A percentile compares a stretch with the other conserved stretches of the same genome.
Evolutionary conservation across 2,888 invertebrate species (phyloP).

Genomic region (Drosophila testacea): DNA sequence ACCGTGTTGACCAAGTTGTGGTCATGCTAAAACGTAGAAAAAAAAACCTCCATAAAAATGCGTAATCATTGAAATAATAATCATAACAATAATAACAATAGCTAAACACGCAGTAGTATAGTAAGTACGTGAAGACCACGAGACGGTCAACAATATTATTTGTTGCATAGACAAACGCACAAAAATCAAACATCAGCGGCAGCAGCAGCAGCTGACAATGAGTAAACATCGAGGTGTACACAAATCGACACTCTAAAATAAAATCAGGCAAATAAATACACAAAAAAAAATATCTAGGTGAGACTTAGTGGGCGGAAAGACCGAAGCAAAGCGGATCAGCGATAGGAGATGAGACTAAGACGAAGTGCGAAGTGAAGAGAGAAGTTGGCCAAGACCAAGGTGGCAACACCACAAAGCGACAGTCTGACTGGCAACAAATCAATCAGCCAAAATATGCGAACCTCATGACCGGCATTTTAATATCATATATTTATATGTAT

Average conservation of each 20-base stretch:
- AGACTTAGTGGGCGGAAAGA: constrained; percentile 46
- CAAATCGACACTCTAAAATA: constrained; percentile 26
- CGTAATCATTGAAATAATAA: constrained; percentile 66
- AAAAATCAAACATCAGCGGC: constrained; percentile 43
- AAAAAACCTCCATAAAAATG: constrained; percentile 43
- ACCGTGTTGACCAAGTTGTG: constrained; percentile 34
- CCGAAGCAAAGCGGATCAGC: too few species aligned
- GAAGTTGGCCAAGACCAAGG: constrained; percentile 34
- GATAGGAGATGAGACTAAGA: neutral
- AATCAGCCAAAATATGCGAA: constrained; percentile 60
- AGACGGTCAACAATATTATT: constrained; percentile 43
- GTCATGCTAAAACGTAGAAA: constrained; percentile 18
- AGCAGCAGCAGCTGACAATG: constrained; percentile 52
- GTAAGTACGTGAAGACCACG: constrained; percentile 22
- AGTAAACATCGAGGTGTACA: constrained; percentile 45
- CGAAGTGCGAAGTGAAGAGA: neutral
- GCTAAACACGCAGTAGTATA: constrained; percentile 35
- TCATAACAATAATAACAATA: constrained; percentile 36
- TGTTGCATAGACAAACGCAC: constrained; percentile 38
- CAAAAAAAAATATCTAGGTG: constrained; percentile 39
- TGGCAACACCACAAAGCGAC: constrained; percentile 27
- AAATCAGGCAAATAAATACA: constrained; percentile 27
- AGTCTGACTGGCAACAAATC: constrained; percentile 63
- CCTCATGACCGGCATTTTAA: constrained; percentile 68
- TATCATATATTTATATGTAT: constrained; percentile 19